These are phyloP conservation scores for Arrhopalites spinosus DNA, from an alignment of 2,888 invertebrate species.

Conservation along the genomic window DNA sequence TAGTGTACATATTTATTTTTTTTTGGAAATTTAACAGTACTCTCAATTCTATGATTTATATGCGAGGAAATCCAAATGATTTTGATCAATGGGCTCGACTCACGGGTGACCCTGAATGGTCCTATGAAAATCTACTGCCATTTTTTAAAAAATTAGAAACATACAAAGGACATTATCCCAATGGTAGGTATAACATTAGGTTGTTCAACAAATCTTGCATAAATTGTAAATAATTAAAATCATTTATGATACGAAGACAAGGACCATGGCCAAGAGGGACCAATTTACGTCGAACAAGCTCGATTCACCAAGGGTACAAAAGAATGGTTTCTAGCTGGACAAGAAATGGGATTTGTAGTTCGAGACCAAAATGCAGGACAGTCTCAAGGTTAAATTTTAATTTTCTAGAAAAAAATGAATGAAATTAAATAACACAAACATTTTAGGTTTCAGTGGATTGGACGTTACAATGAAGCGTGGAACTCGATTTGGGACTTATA, in stretches of 20 bases:
- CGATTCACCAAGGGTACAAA: slow-evolving; percentile 18
- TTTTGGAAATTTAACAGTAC: slow-evolving; percentile 24
- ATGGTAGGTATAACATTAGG: slow-evolving; percentile 15
- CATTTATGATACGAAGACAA: not conserved
- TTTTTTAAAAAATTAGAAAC: slow-evolving; percentile 45
- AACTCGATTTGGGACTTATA: slow-evolving; percentile 29
- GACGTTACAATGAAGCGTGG: slow-evolving; percentile 35
- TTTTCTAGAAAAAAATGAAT: not conserved
- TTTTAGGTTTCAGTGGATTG: slow-evolving; percentile 24
- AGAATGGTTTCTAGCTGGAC: slow-evolving; percentile 29
- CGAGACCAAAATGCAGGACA: slow-evolving; percentile 32
- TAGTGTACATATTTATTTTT: not conserved
- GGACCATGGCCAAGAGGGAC: slow-evolving; percentile 23
- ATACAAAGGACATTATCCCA: slow-evolving; percentile 44
- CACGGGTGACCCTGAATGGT: slow-evolving; percentile 44
- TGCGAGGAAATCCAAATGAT: slow-evolving; percentile 46
- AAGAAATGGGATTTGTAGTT: slow-evolving; percentile 23
- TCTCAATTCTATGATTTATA: slow-evolving; percentile 34
- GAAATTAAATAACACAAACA: no score
- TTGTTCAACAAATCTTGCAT: not conserved
- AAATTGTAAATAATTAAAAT: not conserved
- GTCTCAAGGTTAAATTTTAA: slow-evolving; percentile 27
- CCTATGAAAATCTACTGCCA: slow-evolving; percentile 46
- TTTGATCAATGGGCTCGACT: slow-evolving; percentile 49
- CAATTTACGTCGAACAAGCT: slow-evolving; percentile 29